Evolutionary conservation across 2,113 vertebrate species (phyloP), one percentile per base, ranked within the genome.

Genomic region (Pseudorectes ferrugineus): DNA sequence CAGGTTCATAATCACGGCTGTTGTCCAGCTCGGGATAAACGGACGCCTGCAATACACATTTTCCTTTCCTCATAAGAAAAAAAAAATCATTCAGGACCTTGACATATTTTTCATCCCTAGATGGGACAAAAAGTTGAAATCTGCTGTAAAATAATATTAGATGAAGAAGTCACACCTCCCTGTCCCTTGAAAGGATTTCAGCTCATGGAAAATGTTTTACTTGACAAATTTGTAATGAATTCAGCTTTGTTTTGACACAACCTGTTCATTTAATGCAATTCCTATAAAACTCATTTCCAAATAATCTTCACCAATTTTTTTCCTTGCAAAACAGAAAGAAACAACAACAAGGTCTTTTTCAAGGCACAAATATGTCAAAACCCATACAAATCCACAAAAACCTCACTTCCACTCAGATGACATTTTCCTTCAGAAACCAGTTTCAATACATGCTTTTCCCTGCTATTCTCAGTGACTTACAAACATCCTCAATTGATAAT

Each of bases 61-160:
- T 92, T 70, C 85, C 57, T 90, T 61, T 73, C 66, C 87, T 71
- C 25, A 12, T 62, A 73, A 83, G 43, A 71, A 57, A 84, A 63
- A 38, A 51, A 65, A 31, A 10, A 14, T 13, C 35, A 19, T 55
- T 87, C 70, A 65, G 73, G 92, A 49, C 21, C 36, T 54, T 85
- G 66, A 90, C 58, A 35, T 73, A 57, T 68, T 89, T 92, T 96
- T 93, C 66, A 94, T 92, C 74, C 38, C 33, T 82, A 79, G 49
- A 35, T 70, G 23, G 45, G 35, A 79, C 73, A 92, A 82, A 88
- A 93, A 62, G 58, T 67, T 54, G 61, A 73, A 90, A 94, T 73
- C 74, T 79, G 31, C 21, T 33, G 42, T 40, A 62, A 83, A 73
- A 49, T 54, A 11, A 85, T 86, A 85, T 85, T 57, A 93, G 62